Base-by-base conservation (phyloP, 2,113 vertebrate genomes). In the Paedocypris sp. region DNA sequence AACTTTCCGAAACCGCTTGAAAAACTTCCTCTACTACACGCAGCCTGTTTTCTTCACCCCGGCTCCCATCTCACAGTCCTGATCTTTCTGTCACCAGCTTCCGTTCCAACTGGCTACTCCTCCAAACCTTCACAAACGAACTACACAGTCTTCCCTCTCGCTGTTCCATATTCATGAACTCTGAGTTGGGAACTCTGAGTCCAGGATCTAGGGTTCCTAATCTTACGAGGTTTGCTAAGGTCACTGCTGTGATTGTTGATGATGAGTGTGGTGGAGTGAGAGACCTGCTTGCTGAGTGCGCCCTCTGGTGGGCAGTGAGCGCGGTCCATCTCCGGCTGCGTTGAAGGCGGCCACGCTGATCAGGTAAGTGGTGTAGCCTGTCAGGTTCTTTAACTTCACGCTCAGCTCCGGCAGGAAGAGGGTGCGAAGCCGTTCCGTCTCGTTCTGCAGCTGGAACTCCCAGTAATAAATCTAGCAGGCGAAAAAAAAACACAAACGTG, bases 281-380 rank as follows among this genome's bases (percentile, higher is more conserved):
- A 70, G 74, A 97, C 93, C 93, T 87, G 94, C 94, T 91, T 95
- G 92, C 82, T 93, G 93, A 5, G 95, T 98, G 79, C 87, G 87
- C 62, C 86, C 90, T 70, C 75, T 80, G 71, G 89, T 84, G 0
- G 93, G 83, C 23, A 78, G 1, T 64, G 91, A 92, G 51, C 86
- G 87, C 0, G 95, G 94, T 0, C 95, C 91, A 0, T 97, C 95
- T 1, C 95, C 94, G 0, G 94, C 94, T 0, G 93, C 90, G 0
- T 99, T 99, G 80, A 99, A 98, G 67, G 93, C 92, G 0, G 89
- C 86, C 41, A 97, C 83, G 4, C 89, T 93, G 81, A 98, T 86
- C 86, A 93, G 83, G 83, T 97, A 98, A 1, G 88, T 80, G 7
- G 93, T 99, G 77, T 94, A 99, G 28, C 94, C 91, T 0, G 91